Evolutionary conservation across 2,113 vertebrate species (phyloP).

Genomic region (Paracanthobrama guichenoti): DNA sequence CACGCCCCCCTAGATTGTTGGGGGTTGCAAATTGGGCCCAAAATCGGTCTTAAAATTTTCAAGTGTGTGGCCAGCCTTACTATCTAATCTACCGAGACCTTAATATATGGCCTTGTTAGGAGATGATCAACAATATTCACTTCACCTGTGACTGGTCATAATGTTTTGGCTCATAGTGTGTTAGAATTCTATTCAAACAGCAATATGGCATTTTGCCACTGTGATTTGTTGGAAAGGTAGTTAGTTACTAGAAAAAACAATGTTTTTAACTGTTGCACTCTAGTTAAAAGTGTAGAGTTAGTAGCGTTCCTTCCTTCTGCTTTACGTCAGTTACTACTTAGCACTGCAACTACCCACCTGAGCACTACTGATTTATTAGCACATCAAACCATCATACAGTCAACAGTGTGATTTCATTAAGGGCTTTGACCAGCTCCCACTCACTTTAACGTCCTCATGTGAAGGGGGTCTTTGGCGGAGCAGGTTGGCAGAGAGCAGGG

Average conservation of each 20-base stretch:
- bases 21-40: no score
- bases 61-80: no score
- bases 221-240: not conserved
- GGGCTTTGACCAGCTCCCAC: conserved; percentile 43
- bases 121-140: no score
- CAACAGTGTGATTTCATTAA: conserved; percentile 53
- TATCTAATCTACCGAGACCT: no score
- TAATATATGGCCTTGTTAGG: no score
- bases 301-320: not conserved
- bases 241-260: not conserved
- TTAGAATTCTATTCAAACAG: not conserved
- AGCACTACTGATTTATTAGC: conserved; percentile 29
- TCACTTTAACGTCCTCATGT: conserved; percentile 42
- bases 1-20: no score
- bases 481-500: conserved; percentile 52
- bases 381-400: conserved; percentile 49
- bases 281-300: not conserved
- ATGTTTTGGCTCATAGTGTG: not conserved
- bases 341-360: conserved; percentile 12
- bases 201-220: not conserved
- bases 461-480: conserved; percentile 42
- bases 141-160: no score
- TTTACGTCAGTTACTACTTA: not conserved
- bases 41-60: no score
- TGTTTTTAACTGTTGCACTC: not conserved